Conservation (phyloP, 2,797 vertebrate species). For the Rhodeus uyekii region DNA sequence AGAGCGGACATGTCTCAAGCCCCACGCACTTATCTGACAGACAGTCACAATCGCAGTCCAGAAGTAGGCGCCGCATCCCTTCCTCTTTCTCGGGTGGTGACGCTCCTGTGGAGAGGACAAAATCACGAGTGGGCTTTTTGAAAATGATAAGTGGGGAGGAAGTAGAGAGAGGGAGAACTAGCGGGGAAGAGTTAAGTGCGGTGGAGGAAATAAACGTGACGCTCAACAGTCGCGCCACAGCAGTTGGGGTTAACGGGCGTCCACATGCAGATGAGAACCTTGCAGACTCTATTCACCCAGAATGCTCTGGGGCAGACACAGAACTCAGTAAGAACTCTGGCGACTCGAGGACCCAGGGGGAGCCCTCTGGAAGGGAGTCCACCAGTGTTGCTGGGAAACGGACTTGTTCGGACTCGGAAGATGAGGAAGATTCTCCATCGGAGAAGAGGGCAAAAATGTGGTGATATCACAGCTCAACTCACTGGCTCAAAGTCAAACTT, state of each 20-base stretch:
- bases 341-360: conserved; percentile 59
- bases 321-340: conserved; percentile 54
- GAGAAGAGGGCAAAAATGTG: conserved; percentile 96
- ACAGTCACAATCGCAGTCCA: conserved; percentile 9
- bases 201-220: conserved; percentile 56
- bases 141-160: too few species aligned
- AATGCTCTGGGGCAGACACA: conserved; percentile 64
- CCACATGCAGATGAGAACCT: conserved; percentile 71
- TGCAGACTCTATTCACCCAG: conserved; percentile 66
- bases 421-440: conserved; percentile 82
- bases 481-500: conserved; percentile 31
- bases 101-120: conserved; percentile 55
- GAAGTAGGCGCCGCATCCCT: conserved; percentile 50
- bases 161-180: conserved; percentile 50
- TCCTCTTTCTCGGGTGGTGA: conserved; percentile 43
- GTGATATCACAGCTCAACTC: conserved; percentile 57
- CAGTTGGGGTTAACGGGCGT: conserved; percentile 78
- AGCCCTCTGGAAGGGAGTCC: conserved; percentile 46
- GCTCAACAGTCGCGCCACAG: conserved; percentile 28
- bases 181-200: conserved; percentile 35
- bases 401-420: conserved; percentile 83
- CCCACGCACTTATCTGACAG: conserved; percentile 67
- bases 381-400: conserved; percentile 71
- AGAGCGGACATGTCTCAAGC: conserved; percentile 63
- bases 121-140: conserved; percentile 53